Conservation (phyloP, 2,888 invertebrate genomes). For the Melikaiella ostensackeni region DNA sequence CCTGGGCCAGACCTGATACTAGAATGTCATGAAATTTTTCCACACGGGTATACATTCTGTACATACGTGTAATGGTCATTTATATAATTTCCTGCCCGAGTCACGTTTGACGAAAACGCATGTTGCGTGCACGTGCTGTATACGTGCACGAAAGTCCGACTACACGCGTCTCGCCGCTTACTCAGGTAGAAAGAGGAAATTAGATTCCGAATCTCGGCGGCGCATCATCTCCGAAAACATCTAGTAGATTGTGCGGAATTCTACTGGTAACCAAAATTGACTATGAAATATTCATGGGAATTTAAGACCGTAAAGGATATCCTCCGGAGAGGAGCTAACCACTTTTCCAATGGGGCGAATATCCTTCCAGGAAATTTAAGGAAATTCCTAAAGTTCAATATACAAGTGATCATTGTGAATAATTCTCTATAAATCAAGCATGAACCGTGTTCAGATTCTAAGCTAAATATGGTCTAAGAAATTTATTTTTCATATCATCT, state of each 20-base stretch:
- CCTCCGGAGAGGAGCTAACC: not conserved
- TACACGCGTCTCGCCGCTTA: slow-evolving; percentile 40
- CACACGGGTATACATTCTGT: slow-evolving; percentile 39
- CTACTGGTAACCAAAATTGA: slow-evolving; percentile 15
- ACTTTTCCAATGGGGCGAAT: not conserved
- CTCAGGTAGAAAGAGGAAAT: slow-evolving; percentile 46
- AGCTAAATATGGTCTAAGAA: no score
- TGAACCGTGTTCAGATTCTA: not conserved
- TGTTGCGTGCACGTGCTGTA: slow-evolving; percentile 50
- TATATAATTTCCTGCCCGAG: slow-evolving; percentile 52
- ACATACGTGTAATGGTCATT: slow-evolving; percentile 45
- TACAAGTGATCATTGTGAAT: not conserved
- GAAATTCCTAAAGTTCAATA: not conserved
- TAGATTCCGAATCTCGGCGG: slow-evolving; percentile 45
- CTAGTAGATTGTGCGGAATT: not conserved
- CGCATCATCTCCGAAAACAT: slow-evolving; percentile 17
- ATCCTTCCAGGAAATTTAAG: not conserved
- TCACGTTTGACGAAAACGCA: slow-evolving; percentile 49
- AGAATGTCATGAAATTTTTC: no score
- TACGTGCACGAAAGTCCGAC: slow-evolving; percentile 39
- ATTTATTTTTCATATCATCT: no score
- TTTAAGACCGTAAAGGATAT: slow-evolving; percentile 14
- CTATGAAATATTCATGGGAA: slow-evolving; percentile 17
- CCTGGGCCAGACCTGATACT: no score
- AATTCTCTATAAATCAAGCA: not conserved